These are phyloP conservation scores for Epicampocera succincta DNA, from an alignment of 2,888 invertebrate species.

Conservation along the genomic window DNA sequence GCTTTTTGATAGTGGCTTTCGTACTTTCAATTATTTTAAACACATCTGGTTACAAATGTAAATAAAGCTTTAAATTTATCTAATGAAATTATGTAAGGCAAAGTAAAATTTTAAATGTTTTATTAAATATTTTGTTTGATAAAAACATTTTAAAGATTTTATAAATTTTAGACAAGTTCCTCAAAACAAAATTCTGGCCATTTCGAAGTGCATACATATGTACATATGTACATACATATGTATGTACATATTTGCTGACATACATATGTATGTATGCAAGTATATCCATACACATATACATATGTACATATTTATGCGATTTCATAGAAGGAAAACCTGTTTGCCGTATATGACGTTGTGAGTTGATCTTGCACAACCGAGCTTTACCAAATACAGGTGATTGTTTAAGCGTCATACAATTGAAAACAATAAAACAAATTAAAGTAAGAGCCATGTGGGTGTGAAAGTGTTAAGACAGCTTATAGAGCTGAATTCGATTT, in stretches of 20 bases:
- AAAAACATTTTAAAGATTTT: too few relatives aligned
- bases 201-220: too few relatives aligned
- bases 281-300: background rate
- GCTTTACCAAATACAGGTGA: slow-evolving; percentile 21
- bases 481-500: too few relatives aligned
- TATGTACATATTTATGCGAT: background rate
- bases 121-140: too few relatives aligned
- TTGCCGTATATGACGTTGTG: slow-evolving; percentile 36
- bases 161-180: too few relatives aligned
- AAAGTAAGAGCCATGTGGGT: too few relatives aligned
- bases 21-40: background rate
- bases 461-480: too few relatives aligned
- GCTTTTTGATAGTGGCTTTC: background rate
- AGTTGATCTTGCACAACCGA: slow-evolving; percentile 14
- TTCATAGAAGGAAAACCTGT: slow-evolving; percentile 44
- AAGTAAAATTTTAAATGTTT: too few relatives aligned
- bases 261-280: background rate
- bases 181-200: too few relatives aligned
- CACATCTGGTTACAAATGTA: background rate
- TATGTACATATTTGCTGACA: too few relatives aligned
- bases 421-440: background rate
- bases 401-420: slow-evolving; percentile 26
- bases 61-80: background rate
- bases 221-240: too few relatives aligned
- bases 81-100: too few relatives aligned